A percentile compares a stretch with the other conserved stretches of the same genome.
Evolutionary conservation across 2,113 vertebrate species (phyloP).

Genomic region (Indri indri): DNA sequence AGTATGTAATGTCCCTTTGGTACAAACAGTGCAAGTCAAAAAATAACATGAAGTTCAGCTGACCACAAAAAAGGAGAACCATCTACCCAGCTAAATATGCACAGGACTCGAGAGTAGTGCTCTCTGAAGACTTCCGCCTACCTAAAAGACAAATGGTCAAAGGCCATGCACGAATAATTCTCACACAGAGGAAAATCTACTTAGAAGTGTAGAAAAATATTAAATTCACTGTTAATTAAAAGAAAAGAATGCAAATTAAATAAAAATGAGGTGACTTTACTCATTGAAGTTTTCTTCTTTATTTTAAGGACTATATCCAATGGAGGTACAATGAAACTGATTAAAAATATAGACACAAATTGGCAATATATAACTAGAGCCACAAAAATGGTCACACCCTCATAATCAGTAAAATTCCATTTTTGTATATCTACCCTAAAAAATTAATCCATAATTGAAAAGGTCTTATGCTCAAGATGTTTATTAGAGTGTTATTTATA

Average conservation of each 20-base stretch:
- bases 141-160: neutral
- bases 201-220: neutral
- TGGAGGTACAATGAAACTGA: neutral
- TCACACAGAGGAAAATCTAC: neutral
- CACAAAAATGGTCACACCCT: neutral
- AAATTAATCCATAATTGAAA: neutral
- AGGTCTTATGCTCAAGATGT: neutral
- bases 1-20: conserved; percentile 34
- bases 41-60: conserved; percentile 52
- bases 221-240: neutral
- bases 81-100: neutral
- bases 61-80: conserved; percentile 40
- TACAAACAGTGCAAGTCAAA: conserved; percentile 43
- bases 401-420: neutral
- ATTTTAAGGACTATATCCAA: neutral
- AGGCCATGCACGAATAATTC: neutral
- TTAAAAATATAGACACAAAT: neutral
- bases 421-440: neutral
- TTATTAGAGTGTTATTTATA: neutral
- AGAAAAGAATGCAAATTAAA: neutral
- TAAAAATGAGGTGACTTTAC: neutral
- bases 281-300: neutral
- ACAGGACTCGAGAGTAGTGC: neutral
- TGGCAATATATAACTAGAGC: neutral
- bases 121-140: neutral